Conservation (phyloP, 2,113 vertebrate genomes). For the Calyptomena viridis region DNA sequence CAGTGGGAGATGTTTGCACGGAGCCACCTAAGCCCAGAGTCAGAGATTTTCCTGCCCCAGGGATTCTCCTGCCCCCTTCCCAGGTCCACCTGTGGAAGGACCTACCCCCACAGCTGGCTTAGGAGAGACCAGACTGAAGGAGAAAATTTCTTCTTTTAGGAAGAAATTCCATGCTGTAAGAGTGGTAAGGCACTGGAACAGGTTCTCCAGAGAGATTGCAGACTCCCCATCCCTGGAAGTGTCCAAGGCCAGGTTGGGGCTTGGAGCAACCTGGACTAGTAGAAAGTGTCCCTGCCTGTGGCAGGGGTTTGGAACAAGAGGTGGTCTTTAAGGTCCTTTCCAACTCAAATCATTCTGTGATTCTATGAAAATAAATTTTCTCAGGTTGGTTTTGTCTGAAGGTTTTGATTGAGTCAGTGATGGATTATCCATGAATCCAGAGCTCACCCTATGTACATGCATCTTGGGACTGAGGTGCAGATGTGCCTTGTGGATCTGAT, state of each 20-base stretch:
- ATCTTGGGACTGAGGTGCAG: not conserved
- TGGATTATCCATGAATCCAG: not conserved
- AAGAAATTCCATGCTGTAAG: not conserved
- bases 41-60: not conserved
- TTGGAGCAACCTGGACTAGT: not conserved
- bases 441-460: fast-evolving
- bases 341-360: not conserved
- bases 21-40: not conserved
- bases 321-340: not conserved
- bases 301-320: not conserved
- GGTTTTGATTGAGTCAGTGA: not conserved
- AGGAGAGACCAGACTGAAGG: not conserved
- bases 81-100: not conserved
- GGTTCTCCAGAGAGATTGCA: not conserved
- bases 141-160: not conserved
- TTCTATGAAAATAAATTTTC: not conserved
- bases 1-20: not conserved
- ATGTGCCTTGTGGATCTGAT: not conserved
- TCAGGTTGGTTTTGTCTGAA: not conserved
- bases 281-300: not conserved
- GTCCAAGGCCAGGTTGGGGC: not conserved
- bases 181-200: not conserved
- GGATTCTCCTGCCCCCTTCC: too few species aligned
- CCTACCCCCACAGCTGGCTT: not conserved
- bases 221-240: not conserved